Percentiles rank a stretch among this genome's conserved stretches.
phyloP scores from a whole-genome alignment of 1,140 invertebrate species.

The Linepithema humile region DNA sequence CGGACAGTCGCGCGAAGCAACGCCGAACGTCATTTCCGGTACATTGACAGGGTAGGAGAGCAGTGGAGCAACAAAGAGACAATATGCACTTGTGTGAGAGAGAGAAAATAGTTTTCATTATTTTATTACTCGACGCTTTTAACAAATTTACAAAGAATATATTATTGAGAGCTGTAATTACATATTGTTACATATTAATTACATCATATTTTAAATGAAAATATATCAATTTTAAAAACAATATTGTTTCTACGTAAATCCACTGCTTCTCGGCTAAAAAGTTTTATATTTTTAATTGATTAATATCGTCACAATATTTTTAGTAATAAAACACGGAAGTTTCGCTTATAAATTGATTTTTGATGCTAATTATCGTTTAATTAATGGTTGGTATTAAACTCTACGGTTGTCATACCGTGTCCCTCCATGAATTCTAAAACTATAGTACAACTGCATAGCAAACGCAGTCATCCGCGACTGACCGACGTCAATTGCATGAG shows the following conservation, averaged over 20 bases:
- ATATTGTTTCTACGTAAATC: background rate
- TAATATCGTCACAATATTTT: background rate
- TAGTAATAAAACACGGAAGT: background rate
- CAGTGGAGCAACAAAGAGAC: background rate
- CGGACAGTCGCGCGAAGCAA: background rate
- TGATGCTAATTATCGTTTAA: background rate
- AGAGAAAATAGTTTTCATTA: too few relatives aligned
- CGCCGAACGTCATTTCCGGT: slow-evolving; percentile 25
- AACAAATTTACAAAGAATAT: too few relatives aligned
- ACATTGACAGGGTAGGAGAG: background rate
- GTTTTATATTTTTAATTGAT: background rate
- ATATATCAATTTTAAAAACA: background rate
- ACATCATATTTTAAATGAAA: too few relatives aligned
- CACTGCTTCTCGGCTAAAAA: background rate
- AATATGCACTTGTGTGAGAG: too few relatives aligned
- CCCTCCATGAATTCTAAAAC: slow-evolving; percentile 24
- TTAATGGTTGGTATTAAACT: slow-evolving; percentile 19
- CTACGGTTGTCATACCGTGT: background rate
- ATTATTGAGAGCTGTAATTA: too few relatives aligned
- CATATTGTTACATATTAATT: too few relatives aligned
- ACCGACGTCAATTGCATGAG: slow-evolving; percentile 37
- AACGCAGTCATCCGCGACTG: slow-evolving; percentile 17
- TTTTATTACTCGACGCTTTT: too few relatives aligned
- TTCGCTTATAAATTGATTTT: background rate
- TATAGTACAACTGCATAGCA: background rate